These are phyloP conservation scores for Drosophila chauvacae DNA, from an alignment of 1,140 invertebrate species.

Conservation along the genomic window DNA sequence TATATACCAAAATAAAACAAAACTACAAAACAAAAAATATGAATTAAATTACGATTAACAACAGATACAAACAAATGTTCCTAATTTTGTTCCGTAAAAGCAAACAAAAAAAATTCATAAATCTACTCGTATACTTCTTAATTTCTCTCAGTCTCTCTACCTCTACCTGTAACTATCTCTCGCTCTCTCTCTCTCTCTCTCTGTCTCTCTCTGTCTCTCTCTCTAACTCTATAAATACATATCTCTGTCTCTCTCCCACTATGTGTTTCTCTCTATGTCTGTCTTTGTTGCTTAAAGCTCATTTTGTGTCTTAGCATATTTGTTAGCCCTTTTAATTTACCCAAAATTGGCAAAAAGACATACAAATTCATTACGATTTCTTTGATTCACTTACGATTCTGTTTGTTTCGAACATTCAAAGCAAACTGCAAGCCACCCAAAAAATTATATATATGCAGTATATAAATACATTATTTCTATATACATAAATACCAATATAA, in stretches of 20 bases:
- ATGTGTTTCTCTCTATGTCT: conserved; percentile 46
- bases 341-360: conserved; percentile 43
- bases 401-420: conserved; percentile 46
- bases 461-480: conserved; percentile 58
- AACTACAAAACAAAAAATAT: conserved; percentile 39
- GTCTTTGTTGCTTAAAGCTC: conserved; percentile 63
- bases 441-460: conserved; percentile 26
- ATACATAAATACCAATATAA: conserved; percentile 49
- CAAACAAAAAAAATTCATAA: conserved; percentile 64
- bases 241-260: conserved; percentile 46
- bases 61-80: conserved; percentile 49
- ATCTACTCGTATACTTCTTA: conserved; percentile 67
- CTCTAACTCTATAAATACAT: conserved; percentile 24
- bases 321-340: conserved; percentile 50
- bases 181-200: conserved; percentile 30
- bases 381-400: conserved; percentile 43
- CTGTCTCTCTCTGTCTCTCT: conserved; percentile 37
- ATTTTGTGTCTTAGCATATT: conserved; percentile 65
- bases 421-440: conserved; percentile 57
- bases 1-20: conserved; percentile 41
- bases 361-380: conserved; percentile 51
- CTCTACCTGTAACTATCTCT: conserved; percentile 54
- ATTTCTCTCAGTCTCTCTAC: conserved; percentile 61
- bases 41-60: conserved; percentile 45
- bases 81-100: conserved; percentile 39